phyloP scores from a whole-genome alignment of 2,888 invertebrate species.

The Galerucella calmariensis region DNA sequence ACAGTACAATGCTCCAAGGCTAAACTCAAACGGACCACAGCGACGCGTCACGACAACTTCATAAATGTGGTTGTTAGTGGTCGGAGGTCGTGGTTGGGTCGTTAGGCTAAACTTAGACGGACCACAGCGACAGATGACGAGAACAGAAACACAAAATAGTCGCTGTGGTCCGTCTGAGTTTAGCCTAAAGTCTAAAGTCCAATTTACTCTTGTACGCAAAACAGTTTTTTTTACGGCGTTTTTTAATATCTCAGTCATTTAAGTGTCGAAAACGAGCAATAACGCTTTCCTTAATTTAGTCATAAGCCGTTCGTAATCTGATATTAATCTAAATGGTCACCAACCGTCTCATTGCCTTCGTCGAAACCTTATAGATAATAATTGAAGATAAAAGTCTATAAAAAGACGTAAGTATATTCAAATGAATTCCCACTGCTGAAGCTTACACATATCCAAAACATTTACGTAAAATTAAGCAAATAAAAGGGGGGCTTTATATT shows the following conservation, averaged over 20 bases:
- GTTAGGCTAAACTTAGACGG: too few relatives aligned
- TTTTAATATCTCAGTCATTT: conserved; percentile 3
- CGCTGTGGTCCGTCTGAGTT: not conserved
- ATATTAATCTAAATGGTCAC: conserved; percentile 23
- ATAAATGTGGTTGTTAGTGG: too few relatives aligned
- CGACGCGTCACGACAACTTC: too few relatives aligned
- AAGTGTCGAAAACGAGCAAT: conserved; percentile 4
- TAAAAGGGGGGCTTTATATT: not conserved
- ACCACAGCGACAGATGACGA: too few relatives aligned
- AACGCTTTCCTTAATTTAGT: conserved; percentile 25
- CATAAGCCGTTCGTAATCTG: conserved; percentile 22
- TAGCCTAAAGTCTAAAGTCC: not conserved
- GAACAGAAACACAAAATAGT: too few relatives aligned
- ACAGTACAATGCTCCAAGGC: too few relatives aligned
- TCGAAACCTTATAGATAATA: conserved; percentile 23
- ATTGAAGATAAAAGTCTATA: conserved; percentile 23
- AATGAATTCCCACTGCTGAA: conserved; percentile 29
- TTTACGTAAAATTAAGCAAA: conserved; percentile 14
- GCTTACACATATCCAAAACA: conserved; percentile 3
- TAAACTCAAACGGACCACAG: too few relatives aligned
- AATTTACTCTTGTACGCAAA: not conserved
- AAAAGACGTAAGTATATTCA: conserved; percentile 27
- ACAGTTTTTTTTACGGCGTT: not conserved
- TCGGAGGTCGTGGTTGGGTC: too few relatives aligned
- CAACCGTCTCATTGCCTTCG: conserved; percentile 15